These are phyloP conservation scores for Myxocyprinus asiaticus DNA, from an alignment of 2,113 vertebrate species.

Conservation along the genomic window DNA sequence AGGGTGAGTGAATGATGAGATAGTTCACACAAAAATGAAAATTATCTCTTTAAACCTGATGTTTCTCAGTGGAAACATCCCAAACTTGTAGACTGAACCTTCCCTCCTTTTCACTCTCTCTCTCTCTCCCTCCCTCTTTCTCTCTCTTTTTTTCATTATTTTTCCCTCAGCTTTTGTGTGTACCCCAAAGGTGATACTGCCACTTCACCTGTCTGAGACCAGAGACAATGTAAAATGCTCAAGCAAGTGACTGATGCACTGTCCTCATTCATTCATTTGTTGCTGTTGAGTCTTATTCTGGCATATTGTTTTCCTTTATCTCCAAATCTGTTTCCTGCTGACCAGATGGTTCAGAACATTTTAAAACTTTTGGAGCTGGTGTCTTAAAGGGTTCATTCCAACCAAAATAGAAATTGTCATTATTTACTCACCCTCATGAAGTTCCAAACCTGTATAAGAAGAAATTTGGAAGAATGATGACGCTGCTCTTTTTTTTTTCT, in stretches of 20 bases:
- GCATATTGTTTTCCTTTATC: neutral
- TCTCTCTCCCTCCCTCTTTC: neutral
- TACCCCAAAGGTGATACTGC: constrained; percentile 10
- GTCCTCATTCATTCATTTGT: neutral
- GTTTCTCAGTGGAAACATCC: neutral
- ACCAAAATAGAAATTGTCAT: too few relatives aligned
- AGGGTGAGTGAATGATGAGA: too few relatives aligned
- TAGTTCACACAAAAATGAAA: too few relatives aligned
- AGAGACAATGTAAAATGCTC: neutral
- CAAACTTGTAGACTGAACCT: neutral
- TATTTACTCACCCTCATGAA: too few relatives aligned
- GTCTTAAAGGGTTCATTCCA: too few relatives aligned
- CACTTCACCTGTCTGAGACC: neutral
- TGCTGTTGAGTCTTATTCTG: neutral
- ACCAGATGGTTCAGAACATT: neutral
- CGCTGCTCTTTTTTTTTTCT: too few relatives aligned
- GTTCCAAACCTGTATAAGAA: too few relatives aligned
- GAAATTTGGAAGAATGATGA: too few relatives aligned
- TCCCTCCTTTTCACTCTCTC: neutral
- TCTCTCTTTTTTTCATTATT: neutral
- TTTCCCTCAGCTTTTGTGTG: too few relatives aligned
- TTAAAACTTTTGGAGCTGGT: neutral
- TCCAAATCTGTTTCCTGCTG: neutral
- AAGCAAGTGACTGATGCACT: neutral
- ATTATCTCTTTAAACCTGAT: neutral